Evolutionary conservation across 2,888 invertebrate genomes (phyloP).

Genomic region (Strigamia crassipes): DNA sequence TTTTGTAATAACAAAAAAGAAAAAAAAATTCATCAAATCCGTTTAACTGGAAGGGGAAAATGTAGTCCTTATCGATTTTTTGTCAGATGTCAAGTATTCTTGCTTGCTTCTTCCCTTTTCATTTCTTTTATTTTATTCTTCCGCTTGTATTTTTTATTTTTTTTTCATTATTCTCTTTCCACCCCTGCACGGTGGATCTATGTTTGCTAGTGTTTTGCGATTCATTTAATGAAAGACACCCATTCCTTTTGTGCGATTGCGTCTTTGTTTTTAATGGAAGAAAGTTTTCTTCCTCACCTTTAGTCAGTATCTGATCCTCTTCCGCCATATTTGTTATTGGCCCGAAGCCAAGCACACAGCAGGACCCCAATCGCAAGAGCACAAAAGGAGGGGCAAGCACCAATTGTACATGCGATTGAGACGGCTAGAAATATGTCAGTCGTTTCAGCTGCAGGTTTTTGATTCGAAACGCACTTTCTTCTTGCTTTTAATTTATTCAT

Average conservation of each 20-base stretch:
- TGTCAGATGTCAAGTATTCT: slow-evolving; percentile 16
- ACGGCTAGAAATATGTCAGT: not conserved
- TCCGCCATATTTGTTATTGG: slow-evolving; percentile 21
- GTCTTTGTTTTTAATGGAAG: slow-evolving; percentile 4
- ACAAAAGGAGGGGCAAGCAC: slow-evolving; percentile 10
- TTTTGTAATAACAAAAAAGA: not conserved
- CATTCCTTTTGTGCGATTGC: not conserved
- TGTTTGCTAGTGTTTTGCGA: not conserved
- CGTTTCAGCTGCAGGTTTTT: not conserved
- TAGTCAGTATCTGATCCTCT: not conserved
- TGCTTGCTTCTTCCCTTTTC: slow-evolving; percentile 4
- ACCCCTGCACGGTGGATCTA: not conserved
- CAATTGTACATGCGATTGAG: not conserved
- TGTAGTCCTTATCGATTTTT: slow-evolving; percentile 8
- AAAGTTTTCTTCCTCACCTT: slow-evolving; percentile 1
- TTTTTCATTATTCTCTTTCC: not conserved
- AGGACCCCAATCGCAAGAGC: slow-evolving; percentile 10
- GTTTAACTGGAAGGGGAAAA: not conserved
- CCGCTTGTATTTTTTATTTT: not conserved
- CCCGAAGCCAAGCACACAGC: not conserved
- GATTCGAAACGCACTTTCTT: not conserved
- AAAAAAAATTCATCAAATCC: not conserved
- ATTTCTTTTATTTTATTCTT: not conserved
- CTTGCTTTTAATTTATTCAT: not conserved
- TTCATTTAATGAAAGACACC: not conserved